phyloP scores from a whole-genome alignment of 2,888 invertebrate genomes.

The Drosophila kanekoi region DNA sequence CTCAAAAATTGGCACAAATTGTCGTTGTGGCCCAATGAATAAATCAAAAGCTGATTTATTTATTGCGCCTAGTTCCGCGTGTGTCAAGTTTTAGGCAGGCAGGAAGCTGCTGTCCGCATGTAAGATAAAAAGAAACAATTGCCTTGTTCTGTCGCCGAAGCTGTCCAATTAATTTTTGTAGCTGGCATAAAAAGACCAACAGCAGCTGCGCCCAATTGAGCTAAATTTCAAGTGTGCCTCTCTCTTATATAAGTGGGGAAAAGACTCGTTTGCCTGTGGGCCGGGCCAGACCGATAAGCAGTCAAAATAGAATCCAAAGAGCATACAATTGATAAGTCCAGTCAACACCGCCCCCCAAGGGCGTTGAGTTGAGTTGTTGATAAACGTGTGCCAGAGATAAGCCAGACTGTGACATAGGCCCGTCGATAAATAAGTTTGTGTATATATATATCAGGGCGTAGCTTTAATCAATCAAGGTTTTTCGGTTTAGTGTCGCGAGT shows the following conservation, averaged over 20 bases:
- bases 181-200: conserved; percentile 5
- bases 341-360: conserved; percentile 22
- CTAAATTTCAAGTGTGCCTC: background rate
- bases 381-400: conserved; percentile 36
- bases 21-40: conserved; percentile 19
- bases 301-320: conserved; percentile 4
- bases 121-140: conserved; percentile 12
- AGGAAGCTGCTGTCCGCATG: conserved; percentile 36
- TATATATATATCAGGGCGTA: conserved; percentile 2
- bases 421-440: background rate
- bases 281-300: conserved; percentile 20
- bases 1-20: conserved; percentile 49
- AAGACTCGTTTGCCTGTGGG: conserved; percentile 13
- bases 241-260: background rate
- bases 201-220: conserved; percentile 12
- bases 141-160: conserved; percentile 28
- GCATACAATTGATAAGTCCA: conserved; percentile 3
- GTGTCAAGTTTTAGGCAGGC: conserved; percentile 24
- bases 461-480: conserved; percentile 33
- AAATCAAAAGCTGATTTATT: conserved; percentile 52
- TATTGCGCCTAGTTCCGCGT: conserved; percentile 46
- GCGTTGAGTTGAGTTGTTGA: conserved; percentile 16
- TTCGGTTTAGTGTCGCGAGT: background rate
- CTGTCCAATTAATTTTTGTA: conserved; percentile 24
- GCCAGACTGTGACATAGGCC: background rate